Evolutionary conservation across 2,113 vertebrate genomes (phyloP).

Genomic region (Myiopsitta monachus): DNA sequence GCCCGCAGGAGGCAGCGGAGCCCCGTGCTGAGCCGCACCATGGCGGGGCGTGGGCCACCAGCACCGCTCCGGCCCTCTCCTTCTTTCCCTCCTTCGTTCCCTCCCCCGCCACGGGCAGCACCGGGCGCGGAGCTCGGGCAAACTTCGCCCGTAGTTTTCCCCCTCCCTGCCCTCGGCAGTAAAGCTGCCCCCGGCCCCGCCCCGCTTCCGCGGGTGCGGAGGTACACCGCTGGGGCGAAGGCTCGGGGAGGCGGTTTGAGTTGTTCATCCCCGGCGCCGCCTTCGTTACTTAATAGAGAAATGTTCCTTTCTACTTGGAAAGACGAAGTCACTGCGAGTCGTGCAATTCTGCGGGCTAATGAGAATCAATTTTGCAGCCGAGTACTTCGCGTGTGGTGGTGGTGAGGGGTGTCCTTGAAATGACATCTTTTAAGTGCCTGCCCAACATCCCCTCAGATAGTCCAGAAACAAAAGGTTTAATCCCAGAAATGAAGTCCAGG

Average conservation of each 20-base stretch:
- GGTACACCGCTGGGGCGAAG: conserved; percentile 53
- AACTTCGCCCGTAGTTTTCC: conserved; percentile 63
- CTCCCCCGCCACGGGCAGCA: neutral
- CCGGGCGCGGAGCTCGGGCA: neutral
- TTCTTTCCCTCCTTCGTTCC: neutral
- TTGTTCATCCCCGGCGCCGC: conserved; percentile 36
- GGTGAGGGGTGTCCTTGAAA: conserved; percentile 68
- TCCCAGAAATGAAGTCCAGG: conserved; percentile 57
- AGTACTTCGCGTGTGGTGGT: conserved; percentile 46
- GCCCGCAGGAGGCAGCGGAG: neutral
- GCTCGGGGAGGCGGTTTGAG: conserved; percentile 33
- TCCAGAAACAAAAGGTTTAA: conserved; percentile 57
- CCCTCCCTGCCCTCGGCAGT: neutral
- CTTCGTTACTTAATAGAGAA: neutral
- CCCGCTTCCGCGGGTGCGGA: neutral
- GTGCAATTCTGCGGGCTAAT: conserved; percentile 66
- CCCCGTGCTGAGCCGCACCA: neutral
- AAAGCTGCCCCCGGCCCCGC: neutral
- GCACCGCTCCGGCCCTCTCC: neutral
- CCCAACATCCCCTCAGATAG: conserved; percentile 7
- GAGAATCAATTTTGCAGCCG: conserved; percentile 64
- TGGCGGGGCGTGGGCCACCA: neutral
- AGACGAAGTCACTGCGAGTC: conserved; percentile 59
- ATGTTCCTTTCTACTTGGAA: conserved; percentile 56
- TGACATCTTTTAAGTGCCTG: conserved; percentile 68